Base-by-base conservation (phyloP, 1,140 invertebrate species). In the Solen grandis region DNA sequence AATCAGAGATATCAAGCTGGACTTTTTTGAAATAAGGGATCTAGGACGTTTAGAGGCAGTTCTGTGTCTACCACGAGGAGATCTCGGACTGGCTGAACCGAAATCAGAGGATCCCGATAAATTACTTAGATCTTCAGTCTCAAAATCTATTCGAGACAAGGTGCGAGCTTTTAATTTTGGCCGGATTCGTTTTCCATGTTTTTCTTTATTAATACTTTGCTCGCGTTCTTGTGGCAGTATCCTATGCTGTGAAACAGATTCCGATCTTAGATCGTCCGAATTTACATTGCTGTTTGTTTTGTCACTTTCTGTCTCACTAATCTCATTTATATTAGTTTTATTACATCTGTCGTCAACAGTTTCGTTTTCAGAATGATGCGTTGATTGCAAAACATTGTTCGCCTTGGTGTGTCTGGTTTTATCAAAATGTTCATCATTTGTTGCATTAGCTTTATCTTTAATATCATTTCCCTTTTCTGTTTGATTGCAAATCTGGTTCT, bases 21-120 rank as follows among this genome's bases (percentile, higher is more conserved):
- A 78, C 57, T 78, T 78, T 50, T 78, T 78, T 1, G 75, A 78
- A 52, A 78, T 78, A 25, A 78, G 38, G 27, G 75, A 78, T 46
- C 75, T 5, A 13, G 75, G 75, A 50, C 75, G 27, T n/a, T 78
- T 78, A 41, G 62, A 31, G 33, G 52, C 63, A 14, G 75, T 33
- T 46, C 55, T 66, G 13, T 52, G 55, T 27, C 65, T 29, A n/a
- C 33, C 75, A 36, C 75, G 36, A 5, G 41, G 1, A 29, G 22
- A 36, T 33, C 10, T 29, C 5, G 36, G 16, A 63, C 10, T 19
- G 5, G 8, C 14, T 0, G 22, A 22, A 1, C 19, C 19, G 19
- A 31, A 60, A 55, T 27, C 66, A 29, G 46, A 31, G 31, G 63
- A 10, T 46, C 66, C 75, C 27, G 75, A 78, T 59, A 60, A 57